phyloP scores from a whole-genome alignment of 2,888 invertebrate genomes.

The Uloborus plumipes region DNA sequence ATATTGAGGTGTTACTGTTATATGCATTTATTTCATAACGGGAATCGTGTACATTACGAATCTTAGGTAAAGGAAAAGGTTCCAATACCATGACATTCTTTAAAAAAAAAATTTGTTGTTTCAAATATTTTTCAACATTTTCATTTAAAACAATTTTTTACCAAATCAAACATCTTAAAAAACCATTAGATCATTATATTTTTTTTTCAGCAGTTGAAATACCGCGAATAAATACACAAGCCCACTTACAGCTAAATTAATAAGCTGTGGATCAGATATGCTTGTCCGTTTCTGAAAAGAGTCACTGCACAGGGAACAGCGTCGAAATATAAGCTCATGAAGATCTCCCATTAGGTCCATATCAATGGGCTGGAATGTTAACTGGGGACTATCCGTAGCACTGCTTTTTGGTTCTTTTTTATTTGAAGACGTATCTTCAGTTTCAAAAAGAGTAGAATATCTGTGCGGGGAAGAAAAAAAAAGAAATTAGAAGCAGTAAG shows the following conservation, averaged over 20 bases:
- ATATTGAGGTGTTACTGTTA: too few relatives aligned
- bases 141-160: too few relatives aligned
- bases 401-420: conserved; percentile 17
- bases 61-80: too few relatives aligned
- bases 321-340: conserved; percentile 59
- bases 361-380: conserved; percentile 66
- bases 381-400: conserved; percentile 40
- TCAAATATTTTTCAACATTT: too few relatives aligned
- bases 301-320: conserved; percentile 50
- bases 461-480: conserved; percentile 12
- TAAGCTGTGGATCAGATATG: conserved; percentile 55
- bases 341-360: conserved; percentile 66
- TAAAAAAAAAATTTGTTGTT: too few relatives aligned
- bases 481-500: conserved; percentile 4
- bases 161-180: too few relatives aligned
- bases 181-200: too few relatives aligned
- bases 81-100: too few relatives aligned
- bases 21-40: too few relatives aligned
- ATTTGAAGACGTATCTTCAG: conserved; percentile 22
- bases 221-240: background rate
- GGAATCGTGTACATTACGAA: too few relatives aligned
- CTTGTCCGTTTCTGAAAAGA: conserved; percentile 32
- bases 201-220: too few relatives aligned
- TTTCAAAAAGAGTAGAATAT: conserved; percentile 14
- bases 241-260: conserved; percentile 42